Evolutionary conservation across 92 coral and sea anemone species (phyloP), one percentile per base, ranked within the genome.

Genomic region (Epizoanthus scotinus): DNA sequence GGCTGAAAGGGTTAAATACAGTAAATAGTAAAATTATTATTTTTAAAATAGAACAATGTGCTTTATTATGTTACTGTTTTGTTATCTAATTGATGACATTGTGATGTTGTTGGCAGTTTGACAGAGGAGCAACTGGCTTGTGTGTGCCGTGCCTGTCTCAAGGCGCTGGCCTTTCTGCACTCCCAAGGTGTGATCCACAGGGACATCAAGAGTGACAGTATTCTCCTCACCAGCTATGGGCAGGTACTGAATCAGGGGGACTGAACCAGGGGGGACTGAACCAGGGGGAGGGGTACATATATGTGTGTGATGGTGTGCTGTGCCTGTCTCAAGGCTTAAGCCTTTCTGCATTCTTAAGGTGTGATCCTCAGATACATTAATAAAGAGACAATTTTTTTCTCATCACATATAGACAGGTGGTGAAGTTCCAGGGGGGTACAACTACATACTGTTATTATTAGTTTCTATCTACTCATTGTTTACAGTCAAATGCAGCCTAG

Each of bases 151-250:
- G 82, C 99, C 2, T 96, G 95, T 60, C 83, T 95, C 66, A 95
- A 94, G 77, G 99, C 99, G 55, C 83, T 95, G 25, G 86, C 99
- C 34, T 95, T 95, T 77, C 91, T 95, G 1, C 99, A 95, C 53
- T 88, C 99, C n/a, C 99, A 93, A 86, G 99, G 99, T 38, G 99
- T 95, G 50, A 94, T 95, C 62, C 99, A 95, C 65, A 86, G 99
- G 67, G 99, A 95, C 42, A 95, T 95, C 77, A 95, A 95, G 78
- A 95, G 99, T 59, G 99, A 95, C 74, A 95, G 99, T 84, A 95
- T 95, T 70, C 83, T 95, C 5, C 89, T 95, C 21, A 95, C 99
- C 25, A 79, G 96, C n/a, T 67, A 63, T 89, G 99, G 99, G 27
- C 94, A 86, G 91, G 99, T 95, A 86, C 27, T 53, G 54, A 18